Evolutionary conservation across 2,113 vertebrate species (phyloP).

Genomic region (Chloebia gouldiae): DNA sequence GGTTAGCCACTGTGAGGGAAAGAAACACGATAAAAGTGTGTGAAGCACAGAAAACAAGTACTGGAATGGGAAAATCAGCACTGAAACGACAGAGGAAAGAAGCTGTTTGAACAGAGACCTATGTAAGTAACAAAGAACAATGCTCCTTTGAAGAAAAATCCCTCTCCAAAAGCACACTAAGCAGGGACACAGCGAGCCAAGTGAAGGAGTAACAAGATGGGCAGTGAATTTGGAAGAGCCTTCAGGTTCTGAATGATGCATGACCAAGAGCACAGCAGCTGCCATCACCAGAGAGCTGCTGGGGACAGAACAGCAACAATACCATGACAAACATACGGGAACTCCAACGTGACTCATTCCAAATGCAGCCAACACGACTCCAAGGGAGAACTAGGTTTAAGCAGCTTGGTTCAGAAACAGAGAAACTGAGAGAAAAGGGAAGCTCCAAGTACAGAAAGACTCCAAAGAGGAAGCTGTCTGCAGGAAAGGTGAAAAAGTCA

Average conservation of each 20-base stretch:
- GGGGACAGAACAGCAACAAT: not conserved
- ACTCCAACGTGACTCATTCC: not conserved
- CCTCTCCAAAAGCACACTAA: not conserved
- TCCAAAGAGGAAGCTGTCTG: not conserved
- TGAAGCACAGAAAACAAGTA: not conserved
- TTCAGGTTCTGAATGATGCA: not conserved
- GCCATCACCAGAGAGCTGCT: not conserved
- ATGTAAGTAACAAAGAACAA: not conserved
- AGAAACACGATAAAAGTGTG: fast-evolving
- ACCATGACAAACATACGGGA: not conserved
- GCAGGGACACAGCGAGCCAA: not conserved
- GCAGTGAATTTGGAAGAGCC: not conserved
- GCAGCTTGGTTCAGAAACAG: not conserved
- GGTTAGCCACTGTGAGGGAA: not conserved
- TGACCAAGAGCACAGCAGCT: not conserved
- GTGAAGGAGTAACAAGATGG: not conserved
- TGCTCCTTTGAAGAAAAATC: not conserved
- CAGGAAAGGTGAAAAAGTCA: not conserved
- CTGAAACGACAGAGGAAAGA: not conserved
- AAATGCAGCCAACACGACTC: not conserved
- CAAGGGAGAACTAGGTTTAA: not conserved
- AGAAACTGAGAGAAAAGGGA: not conserved
- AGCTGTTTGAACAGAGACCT: not conserved
- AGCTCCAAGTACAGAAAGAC: not conserved
- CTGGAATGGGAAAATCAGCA: not conserved